Conservation (phyloP, 2,797 vertebrate genomes). For the Hypotaenidia philippensis region DNA sequence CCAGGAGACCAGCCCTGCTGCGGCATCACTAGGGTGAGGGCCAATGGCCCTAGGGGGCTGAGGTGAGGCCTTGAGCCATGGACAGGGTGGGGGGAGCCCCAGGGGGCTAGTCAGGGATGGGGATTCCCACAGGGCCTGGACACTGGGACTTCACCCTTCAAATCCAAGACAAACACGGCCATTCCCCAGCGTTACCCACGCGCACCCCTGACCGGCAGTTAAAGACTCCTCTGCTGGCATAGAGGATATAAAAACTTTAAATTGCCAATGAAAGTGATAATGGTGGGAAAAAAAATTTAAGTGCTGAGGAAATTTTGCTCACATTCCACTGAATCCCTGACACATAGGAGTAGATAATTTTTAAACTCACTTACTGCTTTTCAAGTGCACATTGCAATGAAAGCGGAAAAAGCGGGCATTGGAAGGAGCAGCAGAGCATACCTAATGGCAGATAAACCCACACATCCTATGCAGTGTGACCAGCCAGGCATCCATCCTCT, state of each 20-base stretch:
- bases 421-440: not conserved
- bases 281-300: not conserved
- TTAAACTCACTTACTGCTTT: not conserved
- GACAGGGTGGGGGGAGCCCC: not conserved
- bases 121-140: rapidly evolving
- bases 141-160: not conserved
- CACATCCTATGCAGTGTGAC: not conserved
- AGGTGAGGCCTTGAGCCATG: no score
- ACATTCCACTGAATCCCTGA: not conserved
- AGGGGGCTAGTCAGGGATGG: not conserved
- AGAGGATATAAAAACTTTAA: not conserved
- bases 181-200: not conserved
- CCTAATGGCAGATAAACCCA: not conserved
- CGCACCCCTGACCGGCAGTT: not conserved
- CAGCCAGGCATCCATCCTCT: not conserved
- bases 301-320: not conserved
- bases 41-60: rapidly evolving
- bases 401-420: not conserved
- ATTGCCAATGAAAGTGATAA: not conserved
- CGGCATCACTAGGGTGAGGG: rapidly evolving
- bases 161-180: not conserved
- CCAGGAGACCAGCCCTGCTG: not conserved
- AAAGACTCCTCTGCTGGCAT: not conserved
- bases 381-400: not conserved
- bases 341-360: not conserved